phyloP scores from a whole-genome alignment of 2,797 vertebrate genomes.

The Denticeps clupeoides region DNA sequence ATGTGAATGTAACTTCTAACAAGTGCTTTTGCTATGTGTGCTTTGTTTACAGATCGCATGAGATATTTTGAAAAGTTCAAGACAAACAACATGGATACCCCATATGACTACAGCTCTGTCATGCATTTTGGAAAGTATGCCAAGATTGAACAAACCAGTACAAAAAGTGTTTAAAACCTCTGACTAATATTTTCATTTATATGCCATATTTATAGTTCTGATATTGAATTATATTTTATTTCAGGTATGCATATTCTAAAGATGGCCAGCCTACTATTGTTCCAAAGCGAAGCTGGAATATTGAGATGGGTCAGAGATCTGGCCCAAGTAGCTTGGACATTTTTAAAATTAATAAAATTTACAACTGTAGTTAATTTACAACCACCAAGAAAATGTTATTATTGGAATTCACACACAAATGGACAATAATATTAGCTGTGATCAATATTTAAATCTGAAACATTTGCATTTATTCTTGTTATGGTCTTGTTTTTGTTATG shows the following conservation, averaged over 20 bases:
- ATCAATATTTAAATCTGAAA: no score
- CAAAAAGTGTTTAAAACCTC: no score
- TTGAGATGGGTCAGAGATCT: slow-evolving; percentile 48
- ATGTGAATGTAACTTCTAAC: not conserved
- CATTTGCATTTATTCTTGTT: no score
- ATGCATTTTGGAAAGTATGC: slow-evolving; percentile 83
- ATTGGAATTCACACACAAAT: no score
- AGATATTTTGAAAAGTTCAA: slow-evolving; percentile 76
- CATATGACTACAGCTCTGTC: slow-evolving; percentile 76
- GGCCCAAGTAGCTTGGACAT: slow-evolving; percentile 55
- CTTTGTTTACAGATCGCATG: slow-evolving; percentile 52
- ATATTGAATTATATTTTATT: not conserved
- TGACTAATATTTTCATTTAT: no score
- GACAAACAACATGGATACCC: slow-evolving; percentile 61
- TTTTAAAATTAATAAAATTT: slow-evolving; percentile 64
- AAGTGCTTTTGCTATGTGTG: slow-evolving; percentile 3
- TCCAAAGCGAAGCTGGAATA: slow-evolving; percentile 42
- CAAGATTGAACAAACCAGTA: not conserved
- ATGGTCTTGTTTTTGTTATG: no score
- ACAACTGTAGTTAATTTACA: slow-evolving; percentile 54
- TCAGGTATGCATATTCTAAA: slow-evolving; percentile 61
- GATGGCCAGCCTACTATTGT: slow-evolving; percentile 56
- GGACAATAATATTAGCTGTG: no score
- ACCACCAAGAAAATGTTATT: no score
- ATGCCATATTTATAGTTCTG: no score